Conservation (phyloP, 2,113 vertebrate genomes). For the Lipotes vexillifer region DNA sequence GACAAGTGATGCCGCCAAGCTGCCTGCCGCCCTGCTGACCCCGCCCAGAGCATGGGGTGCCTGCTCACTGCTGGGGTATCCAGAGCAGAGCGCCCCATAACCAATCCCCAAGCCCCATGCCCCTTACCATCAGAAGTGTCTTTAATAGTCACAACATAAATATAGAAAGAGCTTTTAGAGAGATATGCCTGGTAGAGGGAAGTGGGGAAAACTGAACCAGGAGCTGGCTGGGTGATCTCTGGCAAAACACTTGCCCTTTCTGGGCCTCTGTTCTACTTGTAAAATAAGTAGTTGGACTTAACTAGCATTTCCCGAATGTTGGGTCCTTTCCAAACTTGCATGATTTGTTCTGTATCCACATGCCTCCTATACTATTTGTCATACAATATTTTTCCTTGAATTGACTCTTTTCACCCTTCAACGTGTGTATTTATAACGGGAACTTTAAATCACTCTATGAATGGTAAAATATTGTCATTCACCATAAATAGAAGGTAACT, state of each 20-base stretch:
- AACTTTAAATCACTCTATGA: neutral
- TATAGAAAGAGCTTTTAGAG: neutral
- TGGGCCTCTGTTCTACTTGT: neutral
- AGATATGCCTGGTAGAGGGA: neutral
- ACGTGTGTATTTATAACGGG: neutral
- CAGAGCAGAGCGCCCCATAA: neutral
- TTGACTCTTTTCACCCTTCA: neutral
- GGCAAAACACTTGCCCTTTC: neutral
- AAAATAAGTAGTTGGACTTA: neutral
- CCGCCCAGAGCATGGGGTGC: neutral
- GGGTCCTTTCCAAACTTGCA: neutral
- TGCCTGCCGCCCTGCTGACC: neutral
- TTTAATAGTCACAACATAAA: neutral
- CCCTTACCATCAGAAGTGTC: neutral
- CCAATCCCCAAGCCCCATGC: neutral
- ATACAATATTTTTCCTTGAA: neutral
- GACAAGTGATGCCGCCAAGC: neutral
- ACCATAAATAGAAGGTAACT: neutral
- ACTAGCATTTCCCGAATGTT: neutral
- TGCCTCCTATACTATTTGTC: neutral
- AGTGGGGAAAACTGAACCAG: neutral
- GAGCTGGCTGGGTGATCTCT: neutral
- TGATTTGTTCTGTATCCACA: neutral
- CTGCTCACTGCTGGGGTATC: neutral
- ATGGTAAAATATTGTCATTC: slow-evolving; percentile 19